These are phyloP conservation scores for Bos indicus DNA, from an alignment of 2,113 vertebrate species.

Conservation along the genomic window DNA sequence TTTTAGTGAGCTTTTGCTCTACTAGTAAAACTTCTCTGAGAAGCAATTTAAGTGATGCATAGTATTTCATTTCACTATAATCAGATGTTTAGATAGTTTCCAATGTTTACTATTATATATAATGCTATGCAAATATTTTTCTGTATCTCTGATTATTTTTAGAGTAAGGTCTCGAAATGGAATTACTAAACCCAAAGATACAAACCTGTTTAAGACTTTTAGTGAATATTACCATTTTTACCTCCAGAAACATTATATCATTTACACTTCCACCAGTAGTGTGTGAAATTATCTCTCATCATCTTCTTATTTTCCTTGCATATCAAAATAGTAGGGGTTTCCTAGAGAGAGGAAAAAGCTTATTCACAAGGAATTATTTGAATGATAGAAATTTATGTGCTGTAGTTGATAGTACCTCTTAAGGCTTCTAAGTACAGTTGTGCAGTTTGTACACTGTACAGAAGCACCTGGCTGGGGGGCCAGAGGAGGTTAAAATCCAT, in stretches of 20 bases:
- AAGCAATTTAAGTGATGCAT: background rate
- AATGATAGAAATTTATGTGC: background rate
- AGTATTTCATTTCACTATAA: background rate
- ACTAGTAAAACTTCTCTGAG: background rate
- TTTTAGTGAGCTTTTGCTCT: background rate
- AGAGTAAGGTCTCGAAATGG: background rate
- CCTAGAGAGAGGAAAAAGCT: background rate
- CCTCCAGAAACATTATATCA: background rate
- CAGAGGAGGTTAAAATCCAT: background rate
- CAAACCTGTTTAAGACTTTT: background rate
- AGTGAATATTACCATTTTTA: background rate
- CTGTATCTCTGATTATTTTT: background rate
- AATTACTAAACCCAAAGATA: background rate
- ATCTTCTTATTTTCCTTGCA: background rate
- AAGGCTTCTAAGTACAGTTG: background rate
- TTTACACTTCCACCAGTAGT: background rate
- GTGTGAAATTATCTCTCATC: background rate
- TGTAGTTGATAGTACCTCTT: background rate
- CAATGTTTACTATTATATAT: background rate
- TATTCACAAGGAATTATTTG: background rate
- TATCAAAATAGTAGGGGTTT: background rate
- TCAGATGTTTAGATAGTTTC: background rate
- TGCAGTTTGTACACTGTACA: background rate
- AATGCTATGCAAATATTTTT: background rate
- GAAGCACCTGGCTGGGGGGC: background rate